phyloP scores from a whole-genome alignment of 2,888 invertebrate species.

The Chrysolina oricalcia region DNA sequence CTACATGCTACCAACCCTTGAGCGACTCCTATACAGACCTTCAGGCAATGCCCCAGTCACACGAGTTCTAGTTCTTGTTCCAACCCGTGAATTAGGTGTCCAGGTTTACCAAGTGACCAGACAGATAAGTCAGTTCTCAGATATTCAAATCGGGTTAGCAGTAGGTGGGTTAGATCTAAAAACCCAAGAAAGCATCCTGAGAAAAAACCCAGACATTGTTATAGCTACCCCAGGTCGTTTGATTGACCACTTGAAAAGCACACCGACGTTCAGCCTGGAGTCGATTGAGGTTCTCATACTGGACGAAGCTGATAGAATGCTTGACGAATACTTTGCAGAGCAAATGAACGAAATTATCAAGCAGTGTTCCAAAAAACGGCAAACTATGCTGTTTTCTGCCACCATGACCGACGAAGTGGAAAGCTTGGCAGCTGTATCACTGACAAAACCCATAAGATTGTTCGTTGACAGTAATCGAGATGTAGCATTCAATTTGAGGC shows the following conservation, averaged over 20 bases:
- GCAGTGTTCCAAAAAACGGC: conserved; percentile 91
- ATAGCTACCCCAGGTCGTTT: conserved; percentile 98
- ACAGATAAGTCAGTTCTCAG: conserved; percentile 91
- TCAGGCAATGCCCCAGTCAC: conserved; percentile 78
- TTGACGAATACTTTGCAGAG: conserved; percentile 98
- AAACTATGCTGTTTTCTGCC: conserved; percentile 98
- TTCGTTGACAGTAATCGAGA: conserved; percentile 98
- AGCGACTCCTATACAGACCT: conserved; percentile 92
- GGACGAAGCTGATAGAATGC: conserved; percentile 91
- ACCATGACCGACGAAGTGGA: conserved; percentile 99
- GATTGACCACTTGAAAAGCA: conserved; percentile 97
- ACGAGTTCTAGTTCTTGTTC: conserved; percentile 93
- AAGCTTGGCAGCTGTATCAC: conserved; percentile 93
- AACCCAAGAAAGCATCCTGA: conserved; percentile 82
- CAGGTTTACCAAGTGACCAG: conserved; percentile 97
- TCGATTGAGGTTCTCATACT: conserved; percentile 91
- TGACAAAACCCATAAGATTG: conserved; percentile 93
- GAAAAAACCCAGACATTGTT: conserved; percentile 95
- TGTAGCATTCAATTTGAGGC: conserved; percentile 94
- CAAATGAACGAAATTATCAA: conserved; percentile 99
- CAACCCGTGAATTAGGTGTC: conserved; percentile 97
- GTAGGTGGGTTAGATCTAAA: conserved; percentile 93
- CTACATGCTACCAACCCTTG: conserved; percentile 97
- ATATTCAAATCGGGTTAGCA: conserved; percentile 86
- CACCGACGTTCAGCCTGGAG: conserved; percentile 91